Conservation (phyloP, 2,888 invertebrate species). For the Papilio protenor region DNA sequence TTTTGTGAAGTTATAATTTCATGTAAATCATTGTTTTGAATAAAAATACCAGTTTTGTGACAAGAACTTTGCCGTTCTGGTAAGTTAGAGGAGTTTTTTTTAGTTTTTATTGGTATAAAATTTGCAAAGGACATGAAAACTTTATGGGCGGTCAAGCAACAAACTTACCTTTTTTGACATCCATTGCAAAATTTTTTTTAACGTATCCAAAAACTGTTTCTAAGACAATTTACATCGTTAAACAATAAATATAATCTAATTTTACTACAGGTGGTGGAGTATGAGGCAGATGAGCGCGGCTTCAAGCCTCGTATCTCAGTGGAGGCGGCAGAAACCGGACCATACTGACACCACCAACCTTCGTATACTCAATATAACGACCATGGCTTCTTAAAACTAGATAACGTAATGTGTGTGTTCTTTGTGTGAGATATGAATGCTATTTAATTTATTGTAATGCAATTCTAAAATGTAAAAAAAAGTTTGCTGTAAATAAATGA, state of each 20-base stretch:
- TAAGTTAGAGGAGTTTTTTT: conserved; percentile 47
- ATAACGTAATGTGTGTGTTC: neutral
- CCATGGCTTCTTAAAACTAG: neutral
- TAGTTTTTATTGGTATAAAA: conserved; percentile 43
- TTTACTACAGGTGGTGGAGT: conserved; percentile 84
- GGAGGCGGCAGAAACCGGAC: conserved; percentile 59
- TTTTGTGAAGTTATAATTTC: conserved; percentile 33
- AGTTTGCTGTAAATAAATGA: conserved; percentile 7
- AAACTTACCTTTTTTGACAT: conserved; percentile 58
- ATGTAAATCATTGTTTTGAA: conserved; percentile 23
- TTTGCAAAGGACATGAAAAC: conserved; percentile 26
- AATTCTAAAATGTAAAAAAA: conserved; percentile 18
- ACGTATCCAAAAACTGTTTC: neutral
- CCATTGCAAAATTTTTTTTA: conserved; percentile 65
- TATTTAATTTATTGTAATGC: conserved; percentile 15
- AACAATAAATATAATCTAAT: neutral
- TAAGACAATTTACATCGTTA: neutral
- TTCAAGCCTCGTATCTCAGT: conserved; percentile 87
- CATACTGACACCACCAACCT: neutral
- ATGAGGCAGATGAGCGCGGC: conserved; percentile 88
- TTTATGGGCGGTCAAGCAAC: conserved; percentile 39
- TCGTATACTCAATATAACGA: neutral
- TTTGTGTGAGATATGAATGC: neutral
- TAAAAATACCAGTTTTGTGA: neutral
- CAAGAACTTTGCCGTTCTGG: conserved; percentile 31